Percentiles rank a stretch among this genome's conserved stretches.
Evolutionary conservation across 2,888 invertebrate species (phyloP).

Genomic region (Drosophila trichaetosa): DNA sequence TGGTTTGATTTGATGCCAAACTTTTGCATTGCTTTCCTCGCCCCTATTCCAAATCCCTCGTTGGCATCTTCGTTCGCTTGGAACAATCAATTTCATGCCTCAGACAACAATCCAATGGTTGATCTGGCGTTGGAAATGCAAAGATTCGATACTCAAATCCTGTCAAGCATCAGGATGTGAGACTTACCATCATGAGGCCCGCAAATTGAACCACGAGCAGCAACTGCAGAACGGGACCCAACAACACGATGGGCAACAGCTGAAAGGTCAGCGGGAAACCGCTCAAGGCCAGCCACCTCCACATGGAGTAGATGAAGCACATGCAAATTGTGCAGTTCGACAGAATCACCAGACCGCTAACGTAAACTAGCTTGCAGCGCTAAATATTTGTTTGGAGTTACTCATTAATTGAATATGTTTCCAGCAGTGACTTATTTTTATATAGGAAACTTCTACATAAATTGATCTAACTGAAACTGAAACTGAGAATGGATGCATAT

Average conservation of each 20-base stretch:
- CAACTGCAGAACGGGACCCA: conserved; percentile 57
- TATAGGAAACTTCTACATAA: neutral
- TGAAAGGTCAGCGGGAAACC: conserved; percentile 23
- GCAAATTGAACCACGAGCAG: conserved; percentile 43
- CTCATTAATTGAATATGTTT: neutral
- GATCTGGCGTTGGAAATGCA: conserved; percentile 27
- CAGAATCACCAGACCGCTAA: conserved; percentile 50
- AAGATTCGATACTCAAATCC: neutral
- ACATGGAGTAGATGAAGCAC: conserved; percentile 55
- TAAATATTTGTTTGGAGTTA: conserved; percentile 6
- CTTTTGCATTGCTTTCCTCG: conserved; percentile 31
- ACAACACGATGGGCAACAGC: conserved; percentile 41
- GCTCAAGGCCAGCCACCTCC: conserved; percentile 29
- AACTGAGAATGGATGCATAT: too few species aligned
- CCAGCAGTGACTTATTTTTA: neutral
- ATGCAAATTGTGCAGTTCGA: conserved; percentile 50
- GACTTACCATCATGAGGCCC: conserved; percentile 51
- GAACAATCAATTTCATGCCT: conserved; percentile 51
- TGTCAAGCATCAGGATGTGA: neutral
- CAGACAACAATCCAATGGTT: conserved; percentile 46
- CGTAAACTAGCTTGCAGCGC: conserved; percentile 56
- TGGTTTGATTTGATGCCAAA: conserved; percentile 69
- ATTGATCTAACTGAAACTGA: neutral
- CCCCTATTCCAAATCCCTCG: neutral
- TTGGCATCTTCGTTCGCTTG: conserved; percentile 18